Evolutionary conservation across 1,140 invertebrate genomes (phyloP), one percentile per base, ranked within the genome.

Genomic region (Halesus radiatus): DNA sequence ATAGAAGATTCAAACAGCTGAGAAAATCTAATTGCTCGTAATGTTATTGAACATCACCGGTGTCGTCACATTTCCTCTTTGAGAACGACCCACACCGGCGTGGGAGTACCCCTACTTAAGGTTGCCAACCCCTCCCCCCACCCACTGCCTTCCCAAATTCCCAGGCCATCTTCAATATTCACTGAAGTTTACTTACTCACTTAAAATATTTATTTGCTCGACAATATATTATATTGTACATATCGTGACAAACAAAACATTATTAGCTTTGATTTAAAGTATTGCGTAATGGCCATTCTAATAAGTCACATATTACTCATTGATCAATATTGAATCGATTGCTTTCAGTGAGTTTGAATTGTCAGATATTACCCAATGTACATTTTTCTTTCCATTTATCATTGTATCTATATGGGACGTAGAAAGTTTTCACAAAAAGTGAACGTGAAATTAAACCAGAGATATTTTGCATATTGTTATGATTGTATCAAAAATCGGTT

Each of bases 31-130:
- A 68, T 2, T 32, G 32, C 29, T 10, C 37, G 64, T 32, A 72
- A 53, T 72, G 37, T 72, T 72, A 72, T 72, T 72, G 22, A 32
- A 66, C 22, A 68, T 37, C 26, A 3, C 22, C 50, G 68, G 54
- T 72, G 20, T 15, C 45, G 68, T 72, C 68, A 72, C n/a, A 54
- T 18, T 52, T 53, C 50, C 50, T 54, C 20, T 53, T 68, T 52
- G 45, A 20, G 68, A 72, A 29, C n/a, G 45, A 50, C 45, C 45
- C 45, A 53, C 68, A 29, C 15, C 26, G 10, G 45, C 20, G 68
- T 72, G 68, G 68, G 68, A 52, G 68, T 68, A 37, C 64, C 16
- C 20, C 4, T 60, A 60, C 18, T 23, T 45, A 3, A 60, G 7
- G 23, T 56, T 22, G 7, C 56, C 56, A 60, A 23, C 56, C 56